Percentiles rank a stretch among this genome's conserved stretches.
Evolutionary conservation across 1,140 invertebrate species (phyloP).

Genomic region (Ctenoplectra terminalis): DNA sequence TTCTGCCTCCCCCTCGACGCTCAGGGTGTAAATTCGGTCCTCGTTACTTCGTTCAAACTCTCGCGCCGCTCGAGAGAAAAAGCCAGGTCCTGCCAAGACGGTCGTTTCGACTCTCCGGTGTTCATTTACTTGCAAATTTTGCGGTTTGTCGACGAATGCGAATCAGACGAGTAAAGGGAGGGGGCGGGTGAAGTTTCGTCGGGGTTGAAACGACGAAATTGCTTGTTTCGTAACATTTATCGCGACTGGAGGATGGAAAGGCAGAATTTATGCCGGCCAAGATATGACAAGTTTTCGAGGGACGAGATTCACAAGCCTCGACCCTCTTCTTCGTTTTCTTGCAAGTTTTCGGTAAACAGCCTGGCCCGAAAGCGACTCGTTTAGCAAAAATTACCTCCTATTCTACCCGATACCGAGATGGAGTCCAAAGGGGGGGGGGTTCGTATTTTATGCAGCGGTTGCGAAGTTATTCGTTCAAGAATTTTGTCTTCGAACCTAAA

Average conservation of each 20-base stretch:
- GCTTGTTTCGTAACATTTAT: conserved; percentile 53
- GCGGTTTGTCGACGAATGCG: conserved; percentile 47
- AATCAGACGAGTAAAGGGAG: not conserved
- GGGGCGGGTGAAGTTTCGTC: not conserved
- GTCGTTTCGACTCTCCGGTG: conserved; percentile 35
- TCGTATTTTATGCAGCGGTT: not conserved
- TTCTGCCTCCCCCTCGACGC: not conserved
- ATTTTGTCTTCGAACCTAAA: not conserved
- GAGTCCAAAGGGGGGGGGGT: not conserved
- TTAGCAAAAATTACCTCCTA: conserved; percentile 31
- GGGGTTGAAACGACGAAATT: conserved; percentile 41
- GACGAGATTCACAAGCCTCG: not conserved
- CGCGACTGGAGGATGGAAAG: not conserved
- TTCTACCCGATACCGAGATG: not conserved
- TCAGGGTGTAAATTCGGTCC: conserved; percentile 54
- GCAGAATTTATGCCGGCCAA: conserved; percentile 35
- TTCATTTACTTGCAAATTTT: conserved; percentile 70
- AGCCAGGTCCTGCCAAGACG: conserved; percentile 37
- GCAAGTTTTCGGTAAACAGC: conserved; percentile 34
- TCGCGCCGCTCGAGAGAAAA: not conserved
- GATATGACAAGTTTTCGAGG: conserved; percentile 46
- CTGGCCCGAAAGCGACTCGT: not conserved
- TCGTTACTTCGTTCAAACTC: conserved; percentile 54
- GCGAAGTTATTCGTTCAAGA: not conserved
- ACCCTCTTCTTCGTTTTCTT: too few relatives aligned